Percentiles rank a stretch among this genome's conserved stretches.
Conservation (phyloP, 2,888 invertebrate genomes). For the Parapristionchus giblindavisi region DNA sequence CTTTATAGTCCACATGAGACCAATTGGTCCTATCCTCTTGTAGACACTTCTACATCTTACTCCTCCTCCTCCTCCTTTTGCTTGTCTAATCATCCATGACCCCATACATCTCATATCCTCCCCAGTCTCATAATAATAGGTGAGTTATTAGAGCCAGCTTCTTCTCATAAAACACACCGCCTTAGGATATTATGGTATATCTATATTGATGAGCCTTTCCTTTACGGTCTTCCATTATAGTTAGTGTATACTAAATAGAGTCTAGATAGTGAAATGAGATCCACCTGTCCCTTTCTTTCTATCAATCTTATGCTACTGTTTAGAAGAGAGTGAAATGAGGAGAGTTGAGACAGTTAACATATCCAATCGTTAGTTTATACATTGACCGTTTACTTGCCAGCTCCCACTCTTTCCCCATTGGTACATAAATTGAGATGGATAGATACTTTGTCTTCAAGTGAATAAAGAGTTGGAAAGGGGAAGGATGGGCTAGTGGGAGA, state of each 20-base stretch:
- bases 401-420: background rate
- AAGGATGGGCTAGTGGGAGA: slow-evolving; percentile 26
- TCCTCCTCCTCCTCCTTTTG: background rate
- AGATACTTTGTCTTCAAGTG: background rate
- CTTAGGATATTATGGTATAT: background rate
- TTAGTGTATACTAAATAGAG: no score
- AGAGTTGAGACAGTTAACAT: no score
- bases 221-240: no score
- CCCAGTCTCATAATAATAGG: slow-evolving; percentile 6
- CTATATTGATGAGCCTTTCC: slow-evolving; percentile 1
- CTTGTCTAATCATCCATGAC: slow-evolving; percentile 11
- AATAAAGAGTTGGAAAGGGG: background rate
- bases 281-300: no score
- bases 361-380: background rate
- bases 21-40: slow-evolving; percentile 1
- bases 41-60: background rate
- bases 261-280: no score
- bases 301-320: no score
- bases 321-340: no score
- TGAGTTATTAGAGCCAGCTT: slow-evolving; percentile 19
- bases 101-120: slow-evolving; percentile 10
- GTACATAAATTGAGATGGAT: background rate
- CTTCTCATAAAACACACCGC: background rate
- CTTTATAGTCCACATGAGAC: slow-evolving; percentile 36
- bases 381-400: background rate